These are phyloP conservation scores for Protodeltote pygarga DNA, from an alignment of 2,888 invertebrate species.

Conservation along the genomic window DNA sequence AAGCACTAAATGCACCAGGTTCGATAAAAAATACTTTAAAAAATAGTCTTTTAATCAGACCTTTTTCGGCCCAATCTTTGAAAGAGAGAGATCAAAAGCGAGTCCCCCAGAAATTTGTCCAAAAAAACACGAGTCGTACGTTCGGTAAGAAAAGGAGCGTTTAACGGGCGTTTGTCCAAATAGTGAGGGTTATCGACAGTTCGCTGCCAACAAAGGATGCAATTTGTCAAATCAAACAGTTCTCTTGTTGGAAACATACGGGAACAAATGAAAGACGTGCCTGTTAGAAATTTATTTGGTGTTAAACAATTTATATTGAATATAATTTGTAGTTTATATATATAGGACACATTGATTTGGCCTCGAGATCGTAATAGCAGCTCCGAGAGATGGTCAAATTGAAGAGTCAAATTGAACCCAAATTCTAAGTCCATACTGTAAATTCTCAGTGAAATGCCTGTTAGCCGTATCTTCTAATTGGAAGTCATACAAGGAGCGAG, in stretches of 20 bases:
- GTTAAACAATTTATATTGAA: background rate
- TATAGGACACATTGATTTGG: no score
- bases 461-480: no score
- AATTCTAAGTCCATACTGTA: no score
- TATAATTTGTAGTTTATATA: background rate
- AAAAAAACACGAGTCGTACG: conserved; percentile 44
- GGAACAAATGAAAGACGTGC: conserved; percentile 1
- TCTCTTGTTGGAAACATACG: conserved; percentile 36
- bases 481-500: no score
- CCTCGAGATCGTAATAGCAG: no score
- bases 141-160: conserved; percentile 64
- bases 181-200: conserved; percentile 75
- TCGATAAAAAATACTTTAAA: no score
- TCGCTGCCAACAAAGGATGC: conserved; percentile 75
- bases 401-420: no score
- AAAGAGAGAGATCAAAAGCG: background rate
- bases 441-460: no score
- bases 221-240: conserved; percentile 82
- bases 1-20: no score
- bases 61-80: background rate
- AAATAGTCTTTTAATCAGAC: no score
- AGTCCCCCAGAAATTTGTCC: conserved; percentile 6
- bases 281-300: background rate
- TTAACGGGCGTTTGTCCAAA: conserved; percentile 71
- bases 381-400: no score